These are phyloP conservation scores for Zygothrica quintamaculata DNA, from an alignment of 2,888 invertebrate genomes.

Conservation along the genomic window DNA sequence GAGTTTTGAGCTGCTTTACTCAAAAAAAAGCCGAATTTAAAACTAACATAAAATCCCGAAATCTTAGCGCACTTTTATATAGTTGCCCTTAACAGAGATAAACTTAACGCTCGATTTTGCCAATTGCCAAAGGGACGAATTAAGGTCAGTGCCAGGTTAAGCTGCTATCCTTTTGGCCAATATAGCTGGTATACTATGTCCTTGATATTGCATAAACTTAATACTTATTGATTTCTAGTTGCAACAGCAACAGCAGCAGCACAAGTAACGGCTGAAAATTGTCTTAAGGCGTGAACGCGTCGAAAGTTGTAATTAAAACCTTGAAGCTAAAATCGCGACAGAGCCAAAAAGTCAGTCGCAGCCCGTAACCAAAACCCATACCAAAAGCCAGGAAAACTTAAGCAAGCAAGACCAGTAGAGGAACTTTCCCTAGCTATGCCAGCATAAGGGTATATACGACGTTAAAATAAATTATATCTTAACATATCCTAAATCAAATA, in stretches of 20 bases:
- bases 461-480: too few relatives aligned
- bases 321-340: slow-evolving; percentile 60
- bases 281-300: slow-evolving; percentile 64
- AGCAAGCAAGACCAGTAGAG: background rate
- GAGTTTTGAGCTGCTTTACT: too few relatives aligned
- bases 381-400: too few relatives aligned
- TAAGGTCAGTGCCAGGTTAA: slow-evolving; percentile 8
- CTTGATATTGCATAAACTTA: slow-evolving; percentile 26
- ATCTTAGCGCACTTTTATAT: slow-evolving; percentile 55
- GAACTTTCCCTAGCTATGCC: too few relatives aligned
- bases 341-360: slow-evolving; percentile 1
- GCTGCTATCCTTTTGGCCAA: background rate
- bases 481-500: too few relatives aligned
- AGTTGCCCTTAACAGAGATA: slow-evolving; percentile 48
- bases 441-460: too few relatives aligned
- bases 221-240: slow-evolving; percentile 53
- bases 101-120: slow-evolving; percentile 71
- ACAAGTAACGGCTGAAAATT: slow-evolving; percentile 50
- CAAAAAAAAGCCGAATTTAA: too few relatives aligned
- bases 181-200: too few relatives aligned
- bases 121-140: slow-evolving; percentile 14
- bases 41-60: slow-evolving; percentile 73
- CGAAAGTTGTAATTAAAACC: slow-evolving; percentile 78
- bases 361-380: slow-evolving; percentile 4
- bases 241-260: slow-evolving; percentile 15